phyloP scores from a whole-genome alignment of 1,140 invertebrate species.

The Bombus waltoni region DNA sequence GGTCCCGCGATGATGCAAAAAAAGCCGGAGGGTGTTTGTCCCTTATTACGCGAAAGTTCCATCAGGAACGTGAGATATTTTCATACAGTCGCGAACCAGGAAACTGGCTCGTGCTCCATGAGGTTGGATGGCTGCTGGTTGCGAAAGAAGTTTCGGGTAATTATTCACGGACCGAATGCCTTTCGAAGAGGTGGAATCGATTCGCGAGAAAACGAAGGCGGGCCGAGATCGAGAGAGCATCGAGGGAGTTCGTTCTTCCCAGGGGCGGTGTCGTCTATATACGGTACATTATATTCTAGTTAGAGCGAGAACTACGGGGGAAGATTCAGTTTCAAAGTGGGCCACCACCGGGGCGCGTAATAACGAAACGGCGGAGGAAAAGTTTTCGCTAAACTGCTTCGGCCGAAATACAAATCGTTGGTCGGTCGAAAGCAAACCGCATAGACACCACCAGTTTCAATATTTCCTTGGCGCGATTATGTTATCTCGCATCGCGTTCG shows the following conservation, averaged over 20 bases:
- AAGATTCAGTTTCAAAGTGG: slow-evolving; percentile 54
- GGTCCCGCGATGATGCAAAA: not conserved
- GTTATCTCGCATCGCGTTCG: not conserved
- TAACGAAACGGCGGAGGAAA: slow-evolving; percentile 58
- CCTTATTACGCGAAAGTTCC: slow-evolving; percentile 44
- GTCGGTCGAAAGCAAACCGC: slow-evolving; percentile 32
- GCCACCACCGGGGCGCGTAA: slow-evolving; percentile 48
- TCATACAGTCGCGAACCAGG: not conserved
- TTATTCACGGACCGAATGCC: slow-evolving; percentile 20
- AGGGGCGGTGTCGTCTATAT: slow-evolving; percentile 20
- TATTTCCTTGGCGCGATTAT: not conserved
- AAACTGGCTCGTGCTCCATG: not conserved
- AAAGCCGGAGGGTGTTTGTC: slow-evolving; percentile 8
- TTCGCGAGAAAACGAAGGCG: not conserved
- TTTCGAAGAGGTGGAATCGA: slow-evolving; percentile 14
- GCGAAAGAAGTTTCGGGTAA: slow-evolving; percentile 13
- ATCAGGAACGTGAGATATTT: slow-evolving; percentile 2
- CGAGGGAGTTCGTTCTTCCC: not conserved
- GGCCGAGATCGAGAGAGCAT: not conserved
- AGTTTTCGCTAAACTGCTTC: slow-evolving; percentile 58
- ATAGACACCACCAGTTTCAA: not conserved
- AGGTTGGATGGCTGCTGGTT: not conserved
- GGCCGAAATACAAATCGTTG: slow-evolving; percentile 57
- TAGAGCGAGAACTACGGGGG: slow-evolving; percentile 36
- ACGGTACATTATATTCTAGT: slow-evolving; percentile 44